Evolutionary conservation across 2,888 invertebrate species (phyloP).

Genomic region (Ellobium chinense): DNA sequence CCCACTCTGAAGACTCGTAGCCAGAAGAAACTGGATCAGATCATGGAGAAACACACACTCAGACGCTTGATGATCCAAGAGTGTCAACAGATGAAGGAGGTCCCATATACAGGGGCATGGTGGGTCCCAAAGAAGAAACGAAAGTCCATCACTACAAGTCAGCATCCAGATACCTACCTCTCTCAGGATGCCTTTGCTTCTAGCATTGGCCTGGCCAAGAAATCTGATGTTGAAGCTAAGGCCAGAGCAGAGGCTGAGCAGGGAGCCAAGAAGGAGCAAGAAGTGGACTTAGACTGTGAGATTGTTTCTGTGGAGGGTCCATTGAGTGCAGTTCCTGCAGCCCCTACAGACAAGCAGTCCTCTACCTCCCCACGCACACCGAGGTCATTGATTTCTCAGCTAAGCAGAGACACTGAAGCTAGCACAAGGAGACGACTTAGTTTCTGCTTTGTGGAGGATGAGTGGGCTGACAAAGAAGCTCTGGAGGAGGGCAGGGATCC

Average conservation of each 20-base stretch:
- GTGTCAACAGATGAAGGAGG: conserved; percentile 33
- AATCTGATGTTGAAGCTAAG: conserved; percentile 4
- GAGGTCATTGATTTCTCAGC: conserved; percentile 63
- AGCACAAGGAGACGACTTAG: conserved; percentile 53
- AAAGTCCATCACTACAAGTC: background rate
- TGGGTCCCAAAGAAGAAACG: conserved; percentile 7
- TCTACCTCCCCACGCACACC: conserved; percentile 56
- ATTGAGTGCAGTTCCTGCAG: conserved; percentile 61
- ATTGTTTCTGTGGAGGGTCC: conserved; percentile 58
- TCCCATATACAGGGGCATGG: conserved; percentile 39
- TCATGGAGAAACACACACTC: conserved; percentile 36
- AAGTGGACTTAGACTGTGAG: conserved; percentile 58
- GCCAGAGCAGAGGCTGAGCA: conserved; percentile 31
- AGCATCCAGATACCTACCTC: background rate
- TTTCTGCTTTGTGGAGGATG: conserved; percentile 51
- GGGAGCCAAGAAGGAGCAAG: conserved; percentile 50
- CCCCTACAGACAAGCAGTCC: background rate
- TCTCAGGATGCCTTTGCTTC: conserved; percentile 4
- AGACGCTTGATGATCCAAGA: conserved; percentile 34
- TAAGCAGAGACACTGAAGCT: conserved; percentile 54
- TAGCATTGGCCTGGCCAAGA: conserved; percentile 9
- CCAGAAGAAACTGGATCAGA: conserved; percentile 45
- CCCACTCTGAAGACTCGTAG: conserved; percentile 38
- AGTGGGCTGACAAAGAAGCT: conserved; percentile 50
- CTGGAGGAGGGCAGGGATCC: conserved; percentile 42